Conservation (phyloP, 2,888 invertebrate genomes). For the Ormyrus rosae region DNA sequence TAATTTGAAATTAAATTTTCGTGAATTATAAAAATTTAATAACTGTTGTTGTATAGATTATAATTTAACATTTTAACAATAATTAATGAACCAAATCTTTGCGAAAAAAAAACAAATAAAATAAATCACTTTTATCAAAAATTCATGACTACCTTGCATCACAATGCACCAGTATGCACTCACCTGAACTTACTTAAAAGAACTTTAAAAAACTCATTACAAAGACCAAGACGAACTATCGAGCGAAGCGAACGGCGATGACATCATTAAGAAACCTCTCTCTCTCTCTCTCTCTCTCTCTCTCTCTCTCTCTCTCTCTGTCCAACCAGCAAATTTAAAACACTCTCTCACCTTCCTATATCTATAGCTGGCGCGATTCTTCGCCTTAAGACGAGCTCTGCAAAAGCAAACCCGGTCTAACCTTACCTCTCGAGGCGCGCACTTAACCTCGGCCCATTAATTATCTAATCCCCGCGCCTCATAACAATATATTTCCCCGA, state of each 20-base stretch:
- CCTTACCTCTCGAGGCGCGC: constrained; percentile 32
- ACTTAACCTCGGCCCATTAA: constrained; percentile 61
- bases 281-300: background rate
- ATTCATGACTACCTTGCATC: too few species aligned
- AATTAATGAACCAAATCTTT: too few species aligned
- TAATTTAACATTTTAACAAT: too few species aligned
- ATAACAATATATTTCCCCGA: constrained; percentile 58
- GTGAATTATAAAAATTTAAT: too few species aligned
- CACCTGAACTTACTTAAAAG: background rate
- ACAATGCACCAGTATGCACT: background rate
- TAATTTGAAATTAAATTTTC: too few species aligned
- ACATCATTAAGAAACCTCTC: constrained; percentile 42
- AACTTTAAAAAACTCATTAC: too few species aligned
- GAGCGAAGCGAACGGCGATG: constrained; percentile 28
- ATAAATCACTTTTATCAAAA: too few species aligned
- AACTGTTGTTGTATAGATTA: too few species aligned
- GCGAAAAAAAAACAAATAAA: too few species aligned
- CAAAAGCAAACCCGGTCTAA: constrained; percentile 11
- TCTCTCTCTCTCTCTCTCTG: background rate
- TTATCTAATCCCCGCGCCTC: constrained; percentile 61
- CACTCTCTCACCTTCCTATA: constrained; percentile 10
- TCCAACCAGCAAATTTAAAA: constrained; percentile 30
- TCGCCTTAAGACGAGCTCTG: constrained; percentile 3
- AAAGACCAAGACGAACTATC: too few species aligned
- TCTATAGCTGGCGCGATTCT: background rate